A percentile compares a stretch with the other conserved stretches of the same genome.
phyloP scores from a whole-genome alignment of 2,888 invertebrate genomes.

The Cheilosia urbana region DNA sequence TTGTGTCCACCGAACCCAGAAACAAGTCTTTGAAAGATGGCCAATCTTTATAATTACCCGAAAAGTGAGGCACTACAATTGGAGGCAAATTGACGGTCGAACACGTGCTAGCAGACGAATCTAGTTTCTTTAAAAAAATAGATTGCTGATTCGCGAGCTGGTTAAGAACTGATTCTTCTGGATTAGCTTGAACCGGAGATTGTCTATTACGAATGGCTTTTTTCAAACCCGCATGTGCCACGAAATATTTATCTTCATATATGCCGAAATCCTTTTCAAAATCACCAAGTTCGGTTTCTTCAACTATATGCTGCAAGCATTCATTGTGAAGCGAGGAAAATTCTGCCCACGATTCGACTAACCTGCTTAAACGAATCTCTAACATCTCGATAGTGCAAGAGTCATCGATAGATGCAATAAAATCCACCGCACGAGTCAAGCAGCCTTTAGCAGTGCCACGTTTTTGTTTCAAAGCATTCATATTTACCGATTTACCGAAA shows the following conservation, averaged over 20 bases:
- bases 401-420: neutral
- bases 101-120: neutral
- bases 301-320: neutral
- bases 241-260: slow-evolving; percentile 34
- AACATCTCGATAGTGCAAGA: slow-evolving; percentile 16
- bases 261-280: slow-evolving; percentile 6
- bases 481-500: neutral
- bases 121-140: slow-evolving; percentile 6
- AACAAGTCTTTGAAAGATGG: slow-evolving; percentile 68
- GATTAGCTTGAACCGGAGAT: neutral
- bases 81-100: slow-evolving; percentile 41
- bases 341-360: slow-evolving; percentile 1
- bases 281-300: neutral
- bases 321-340: neutral
- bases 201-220: slow-evolving; percentile 1
- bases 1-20: slow-evolving; percentile 56
- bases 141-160: slow-evolving; percentile 15
- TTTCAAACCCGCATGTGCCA: slow-evolving; percentile 8
- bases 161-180: neutral
- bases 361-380: slow-evolving; percentile 15
- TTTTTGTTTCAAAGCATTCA: slow-evolving; percentile 1
- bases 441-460: slow-evolving; percentile 24
- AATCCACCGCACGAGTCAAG: slow-evolving; percentile 26
- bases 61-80: slow-evolving; percentile 58
- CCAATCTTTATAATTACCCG: slow-evolving; percentile 70